phyloP scores from a whole-genome alignment of 2,113 vertebrate species.

The Seriola dumerili region DNA sequence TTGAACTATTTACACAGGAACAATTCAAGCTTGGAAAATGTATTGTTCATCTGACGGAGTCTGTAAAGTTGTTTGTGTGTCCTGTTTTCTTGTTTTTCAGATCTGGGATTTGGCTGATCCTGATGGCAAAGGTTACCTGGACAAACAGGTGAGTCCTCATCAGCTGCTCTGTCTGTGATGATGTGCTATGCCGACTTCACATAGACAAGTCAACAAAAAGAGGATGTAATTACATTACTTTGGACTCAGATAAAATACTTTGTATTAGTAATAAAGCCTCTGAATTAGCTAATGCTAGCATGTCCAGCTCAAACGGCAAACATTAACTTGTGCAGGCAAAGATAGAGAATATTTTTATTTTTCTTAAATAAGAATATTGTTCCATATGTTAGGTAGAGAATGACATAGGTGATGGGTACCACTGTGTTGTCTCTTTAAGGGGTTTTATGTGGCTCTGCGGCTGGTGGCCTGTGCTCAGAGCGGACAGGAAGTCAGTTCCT shows the following conservation, averaged over 20 bases:
- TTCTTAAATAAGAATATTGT: not conserved
- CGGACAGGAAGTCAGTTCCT: slow-evolving; percentile 91
- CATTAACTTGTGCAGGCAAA: not conserved
- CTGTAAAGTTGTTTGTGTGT: not conserved
- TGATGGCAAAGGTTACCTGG: slow-evolving; percentile 96
- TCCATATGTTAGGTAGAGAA: not conserved
- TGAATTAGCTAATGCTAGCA: not conserved
- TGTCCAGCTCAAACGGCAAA: not conserved
- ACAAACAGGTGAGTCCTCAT: slow-evolving; percentile 90
- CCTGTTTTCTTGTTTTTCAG: slow-evolving; percentile 78
- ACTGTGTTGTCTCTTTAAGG: slow-evolving; percentile 80
- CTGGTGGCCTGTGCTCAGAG: slow-evolving; percentile 96
- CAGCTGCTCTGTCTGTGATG: not conserved
- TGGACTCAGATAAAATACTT: too few relatives aligned
- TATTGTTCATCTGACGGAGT: not conserved
- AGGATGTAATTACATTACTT: not conserved
- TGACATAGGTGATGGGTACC: not conserved
- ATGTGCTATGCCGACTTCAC: not conserved
- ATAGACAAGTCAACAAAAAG: not conserved
- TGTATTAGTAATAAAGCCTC: not conserved
- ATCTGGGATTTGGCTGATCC: slow-evolving; percentile 99
- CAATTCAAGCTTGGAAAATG: not conserved
- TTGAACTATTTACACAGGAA: not conserved
- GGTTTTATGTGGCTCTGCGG: slow-evolving; percentile 93
- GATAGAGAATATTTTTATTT: not conserved